phyloP scores from a whole-genome alignment of 2,888 invertebrate genomes.

The Helobdella robusta region DNA sequence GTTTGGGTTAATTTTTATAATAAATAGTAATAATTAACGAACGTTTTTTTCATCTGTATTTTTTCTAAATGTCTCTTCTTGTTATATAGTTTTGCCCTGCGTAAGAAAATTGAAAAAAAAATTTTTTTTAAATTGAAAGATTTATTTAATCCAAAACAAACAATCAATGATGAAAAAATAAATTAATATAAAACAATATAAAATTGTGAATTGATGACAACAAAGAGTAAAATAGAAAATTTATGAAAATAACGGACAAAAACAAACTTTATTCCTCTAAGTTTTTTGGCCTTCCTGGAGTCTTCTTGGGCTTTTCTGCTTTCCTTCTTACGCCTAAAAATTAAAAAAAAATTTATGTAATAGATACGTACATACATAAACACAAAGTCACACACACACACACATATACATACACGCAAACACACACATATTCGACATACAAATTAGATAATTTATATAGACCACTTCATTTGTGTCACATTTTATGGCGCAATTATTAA shows the following conservation, averaged over 20 bases:
- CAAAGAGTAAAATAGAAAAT: neutral
- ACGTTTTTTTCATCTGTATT: slow-evolving; percentile 94
- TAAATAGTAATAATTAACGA: slow-evolving; percentile 29
- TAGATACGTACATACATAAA: neutral
- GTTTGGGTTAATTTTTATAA: neutral
- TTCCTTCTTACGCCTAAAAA: slow-evolving; percentile 68
- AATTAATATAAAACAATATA: neutral
- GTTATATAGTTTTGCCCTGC: slow-evolving; percentile 84
- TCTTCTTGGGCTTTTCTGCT: slow-evolving; percentile 85
- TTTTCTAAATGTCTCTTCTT: slow-evolving; percentile 94
- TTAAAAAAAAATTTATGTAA: neutral
- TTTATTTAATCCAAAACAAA: too few relatives aligned
- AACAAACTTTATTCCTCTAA: slow-evolving; percentile 73
- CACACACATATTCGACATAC: too few relatives aligned
- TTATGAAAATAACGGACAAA: slow-evolving; percentile 35
- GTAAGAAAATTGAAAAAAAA: too few relatives aligned
- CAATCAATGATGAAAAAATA: neutral
- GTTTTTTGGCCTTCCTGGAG: slow-evolving; percentile 77
- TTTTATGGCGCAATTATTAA: neutral
- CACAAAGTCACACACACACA: neutral
- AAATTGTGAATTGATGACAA: neutral
- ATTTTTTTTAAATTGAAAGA: too few relatives aligned
- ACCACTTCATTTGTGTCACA: neutral
- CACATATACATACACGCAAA: too few relatives aligned
- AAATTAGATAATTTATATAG: too few relatives aligned